Evolutionary conservation across 2,113 vertebrate genomes (phyloP), one percentile per base, ranked within the genome.

Genomic region (Malurus elegans): DNA sequence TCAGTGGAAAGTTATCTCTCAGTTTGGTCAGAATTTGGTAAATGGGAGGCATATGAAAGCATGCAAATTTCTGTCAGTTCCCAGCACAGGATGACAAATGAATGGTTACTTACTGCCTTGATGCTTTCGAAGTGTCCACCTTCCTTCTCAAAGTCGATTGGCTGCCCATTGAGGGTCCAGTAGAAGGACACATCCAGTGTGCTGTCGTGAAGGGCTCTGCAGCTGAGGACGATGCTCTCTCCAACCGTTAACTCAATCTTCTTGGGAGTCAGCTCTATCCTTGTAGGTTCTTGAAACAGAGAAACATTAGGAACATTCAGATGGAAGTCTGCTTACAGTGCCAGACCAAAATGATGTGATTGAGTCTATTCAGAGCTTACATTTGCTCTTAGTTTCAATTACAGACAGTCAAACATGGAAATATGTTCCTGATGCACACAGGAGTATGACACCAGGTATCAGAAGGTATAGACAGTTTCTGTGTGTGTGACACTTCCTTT

Each of bases 81-180:
- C 14, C 45, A 69, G 28, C 17, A 85, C 8, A 75, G 10, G 56
- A 65, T 50, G 31, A 88, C 11, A 83, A 97, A 88, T 15, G 1
- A n/a, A n/a, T 29, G 24, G 70, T 91, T 86, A 98, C 99, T 99
- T 98, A 99, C 99, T 86, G 99, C 99, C 96, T 99, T 98, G 97
- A 99, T 99, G 98, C 97, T 99, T 98, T 99, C 99, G 96, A 99
- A 99, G 96, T 99, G 99, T 95, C 98, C 98, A 4, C 98, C 98
- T n/a, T 99, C 98, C 79, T 98, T 99, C 48, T 98, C 98, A 47
- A 99, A 99, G 90, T 98, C 98, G 65, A 99, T 99, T 16, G 98
- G 98, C 48, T 98, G 98, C 72, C 98, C 98, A 92, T 99, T 99
- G 83, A 98, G 98, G 5, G 98, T 98, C 99, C 99, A 99, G 89